phyloP scores from a whole-genome alignment of 1,140 invertebrate species.

The Lethrus apterus region DNA sequence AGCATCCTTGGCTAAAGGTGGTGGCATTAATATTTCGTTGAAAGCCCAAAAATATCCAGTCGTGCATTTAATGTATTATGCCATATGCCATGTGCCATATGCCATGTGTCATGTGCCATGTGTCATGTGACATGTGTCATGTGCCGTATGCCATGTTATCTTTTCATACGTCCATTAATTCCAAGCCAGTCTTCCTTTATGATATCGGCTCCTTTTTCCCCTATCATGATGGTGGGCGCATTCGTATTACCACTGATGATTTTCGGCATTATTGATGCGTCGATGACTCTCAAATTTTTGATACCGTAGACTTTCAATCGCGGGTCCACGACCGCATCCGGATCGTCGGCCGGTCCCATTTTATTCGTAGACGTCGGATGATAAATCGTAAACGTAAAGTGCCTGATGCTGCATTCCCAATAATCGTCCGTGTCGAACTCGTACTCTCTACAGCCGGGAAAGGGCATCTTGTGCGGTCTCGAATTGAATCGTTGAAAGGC shows the following conservation, averaged over 20 bases:
- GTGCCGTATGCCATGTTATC: no score
- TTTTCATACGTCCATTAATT: not conserved
- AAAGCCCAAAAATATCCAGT: no score
- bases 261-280: constrained; percentile 57
- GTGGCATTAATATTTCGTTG: no score
- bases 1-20: no score
- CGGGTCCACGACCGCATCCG: constrained; percentile 73
- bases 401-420: constrained; percentile 74
- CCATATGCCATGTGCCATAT: no score
- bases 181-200: constrained; percentile 55
- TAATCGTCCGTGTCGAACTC: constrained; percentile 73
- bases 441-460: constrained; percentile 70
- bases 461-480: constrained; percentile 63
- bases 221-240: constrained; percentile 59
- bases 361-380: constrained; percentile 79
- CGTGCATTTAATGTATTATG: no score
- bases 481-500: constrained; percentile 77
- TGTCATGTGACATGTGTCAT: no score
- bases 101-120: no score
- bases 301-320: constrained; percentile 49
- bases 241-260: constrained; percentile 60
- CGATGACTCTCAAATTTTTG: constrained; percentile 50
- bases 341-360: constrained; percentile 73
- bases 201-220: constrained; percentile 56
- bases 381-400: constrained; percentile 81